phyloP scores from a whole-genome alignment of 2,113 vertebrate species.

The Grallaria varia region DNA sequence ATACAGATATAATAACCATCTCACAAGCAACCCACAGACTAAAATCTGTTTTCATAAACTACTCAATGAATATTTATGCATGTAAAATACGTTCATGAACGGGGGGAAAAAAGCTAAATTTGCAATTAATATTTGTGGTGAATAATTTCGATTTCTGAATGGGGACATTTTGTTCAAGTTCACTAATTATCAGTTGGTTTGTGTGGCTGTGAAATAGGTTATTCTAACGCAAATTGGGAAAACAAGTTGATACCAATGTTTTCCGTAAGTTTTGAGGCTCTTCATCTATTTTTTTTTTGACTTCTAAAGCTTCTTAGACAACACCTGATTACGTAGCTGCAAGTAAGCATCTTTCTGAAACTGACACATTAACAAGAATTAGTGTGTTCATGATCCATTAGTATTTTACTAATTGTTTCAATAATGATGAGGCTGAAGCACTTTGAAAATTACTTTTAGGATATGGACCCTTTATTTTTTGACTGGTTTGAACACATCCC shows the following conservation, averaged over 20 bases:
- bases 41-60: constrained; percentile 10
- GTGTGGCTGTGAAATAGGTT: not conserved
- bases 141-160: constrained; percentile 22
- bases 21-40: not conserved
- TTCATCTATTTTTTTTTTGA: not conserved
- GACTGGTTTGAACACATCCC: not conserved
- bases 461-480: not conserved
- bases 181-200: constrained; percentile 20
- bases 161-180: constrained; percentile 17
- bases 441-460: not conserved
- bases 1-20: not conserved
- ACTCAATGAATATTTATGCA: constrained; percentile 41
- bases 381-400: not conserved
- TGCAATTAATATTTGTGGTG: constrained; percentile 48
- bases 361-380: not conserved
- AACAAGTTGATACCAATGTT: not conserved
- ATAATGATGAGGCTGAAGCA: not conserved
- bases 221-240: not conserved
- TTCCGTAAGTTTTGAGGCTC: not conserved
- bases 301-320: not conserved
- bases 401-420: not conserved
- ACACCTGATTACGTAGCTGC: not conserved
- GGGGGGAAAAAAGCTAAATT: not conserved
- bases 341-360: not conserved
- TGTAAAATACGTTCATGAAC: constrained; percentile 23